These are phyloP conservation scores for Drosophila jambulina DNA, from an alignment of 1,140 invertebrate genomes.

Conservation along the genomic window DNA sequence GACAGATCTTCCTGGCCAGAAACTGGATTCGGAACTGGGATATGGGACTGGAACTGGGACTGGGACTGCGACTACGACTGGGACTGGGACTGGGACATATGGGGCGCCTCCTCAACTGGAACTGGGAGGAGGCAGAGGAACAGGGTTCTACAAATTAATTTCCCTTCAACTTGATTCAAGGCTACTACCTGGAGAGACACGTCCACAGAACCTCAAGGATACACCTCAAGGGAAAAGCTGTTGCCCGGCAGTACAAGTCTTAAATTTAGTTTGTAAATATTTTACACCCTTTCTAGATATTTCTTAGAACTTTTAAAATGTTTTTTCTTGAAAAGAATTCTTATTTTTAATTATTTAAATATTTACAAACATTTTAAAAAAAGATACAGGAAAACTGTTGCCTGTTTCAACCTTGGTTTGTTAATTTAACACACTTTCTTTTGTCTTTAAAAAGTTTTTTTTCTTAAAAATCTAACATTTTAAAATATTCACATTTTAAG, in stretches of 20 bases:
- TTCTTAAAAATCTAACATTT: too few species aligned
- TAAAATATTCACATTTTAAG: too few species aligned
- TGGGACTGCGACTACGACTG: neutral
- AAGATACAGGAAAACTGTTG: neutral
- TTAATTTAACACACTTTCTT: too few species aligned
- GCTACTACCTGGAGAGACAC: neutral
- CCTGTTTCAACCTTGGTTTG: too few species aligned
- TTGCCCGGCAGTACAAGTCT: neutral
- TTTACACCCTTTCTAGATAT: neutral
- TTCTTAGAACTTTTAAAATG: neutral
- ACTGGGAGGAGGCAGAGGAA: conserved; percentile 9
- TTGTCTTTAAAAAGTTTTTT: neutral
- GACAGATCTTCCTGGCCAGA: conserved; percentile 52
- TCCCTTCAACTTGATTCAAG: conserved; percentile 56
- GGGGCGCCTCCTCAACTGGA: conserved; percentile 17
- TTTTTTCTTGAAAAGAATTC: neutral
- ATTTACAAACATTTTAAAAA: neutral
- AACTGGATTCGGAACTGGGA: conserved; percentile 28
- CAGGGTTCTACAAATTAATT: conserved; percentile 57
- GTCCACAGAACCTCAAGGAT: neutral
- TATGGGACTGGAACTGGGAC: neutral
- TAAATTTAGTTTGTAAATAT: neutral
- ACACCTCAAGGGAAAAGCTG: neutral
- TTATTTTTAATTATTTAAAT: neutral
- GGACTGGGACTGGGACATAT: neutral